Base-by-base conservation (phyloP, 1,140 invertebrate species). In the Lepidurus couesii region DNA sequence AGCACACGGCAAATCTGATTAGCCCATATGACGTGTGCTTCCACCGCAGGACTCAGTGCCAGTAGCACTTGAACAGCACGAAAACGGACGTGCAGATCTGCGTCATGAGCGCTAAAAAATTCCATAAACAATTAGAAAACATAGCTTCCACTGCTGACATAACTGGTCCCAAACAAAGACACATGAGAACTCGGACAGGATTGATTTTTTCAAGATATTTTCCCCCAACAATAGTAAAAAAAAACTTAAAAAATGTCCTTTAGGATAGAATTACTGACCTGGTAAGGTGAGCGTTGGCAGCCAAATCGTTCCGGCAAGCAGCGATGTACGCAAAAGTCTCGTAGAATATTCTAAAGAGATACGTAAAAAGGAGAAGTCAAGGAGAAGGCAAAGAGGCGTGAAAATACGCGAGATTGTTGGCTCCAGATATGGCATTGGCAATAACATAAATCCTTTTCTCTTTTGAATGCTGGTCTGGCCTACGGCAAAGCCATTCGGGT, bases 51-150 rank as follows among this genome's bases (percentile, higher is more conserved):
- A 26, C 44, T 44, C 4, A 80, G 26, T 13, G 43, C 13, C 11
- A 82, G 77, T 13, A 83, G 47, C 13, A 82, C 77, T 24, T 83
- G 24, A 44, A 84, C 73, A 47, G 83, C 82, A 75, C 53, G 75
- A 26, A 79, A 44, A 80, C 86, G 82, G 77, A 85, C 79, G 76
- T 82, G 81, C 78, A 44, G 78, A 81, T 86, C 85, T 45, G 82
- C 80, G 80, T 81, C 81, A 75, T 77, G 83, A 47, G 81, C 79
- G 44, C 80, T 80, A 75, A 26, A 79, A 79, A 74, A 74, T 44
- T 78, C 47, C 77, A 73, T 75, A 13, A 75, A 44, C n/a, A 78
- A 79, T 13, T 13, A 65, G 16, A 21, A n/a, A 7, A 65, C 21
- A 11, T 21, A n/a, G 8, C 53, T 65, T 21, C 53, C 6, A 7